Base-by-base conservation (phyloP, 2,113 vertebrate species). In the Sinosuthora webbiana region DNA sequence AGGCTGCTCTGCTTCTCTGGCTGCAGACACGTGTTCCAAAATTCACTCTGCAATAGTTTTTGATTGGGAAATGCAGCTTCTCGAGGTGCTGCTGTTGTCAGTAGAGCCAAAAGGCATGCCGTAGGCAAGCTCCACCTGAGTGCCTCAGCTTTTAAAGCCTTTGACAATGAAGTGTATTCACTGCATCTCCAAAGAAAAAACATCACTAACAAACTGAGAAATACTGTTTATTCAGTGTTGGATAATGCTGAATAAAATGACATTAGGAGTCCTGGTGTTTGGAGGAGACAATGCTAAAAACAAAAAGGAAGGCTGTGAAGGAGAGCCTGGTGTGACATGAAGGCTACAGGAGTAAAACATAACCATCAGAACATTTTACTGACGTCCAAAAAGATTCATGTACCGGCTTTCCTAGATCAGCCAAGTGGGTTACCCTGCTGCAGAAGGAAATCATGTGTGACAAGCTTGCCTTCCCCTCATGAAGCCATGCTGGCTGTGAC, bases 11-110 rank as follows among this genome's bases (percentile, higher is more conserved):
- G 13, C 52, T 67, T 31, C 16, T 50, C 31, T 35, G 21, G 44
- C 52, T 75, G 35, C 24, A 30, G 50, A 10, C 16, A 42, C 9
- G 35, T 30, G 25, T 57, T 68, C 25, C 25, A 59, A 76, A 76
- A 68, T 44, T 44, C 17, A 10, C 27, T 68, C 37, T 44, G 45
- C 60, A 60, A 15, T 10, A 31, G 5, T 12, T 59, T 68, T 28
- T 39, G 22, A 28, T 45, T 69, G 12, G 27, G 81, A 57, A 49
- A n/a, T 67, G 42, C 19, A 35, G 19, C 42, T 65, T 65, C 52
- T 76, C 0, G 0, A 52, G 11, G 33, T 39, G 18, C 27, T 49
- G 0, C 15, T 49, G 7, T 41, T 49, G 52, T 9, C 31, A 27
- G 25, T 44, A 27, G 44, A 44, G 33, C 37, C 63, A 44, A 37